These are phyloP conservation scores for Erethizon dorsatum DNA, from an alignment of 2,797 vertebrate species.

Conservation along the genomic window DNA sequence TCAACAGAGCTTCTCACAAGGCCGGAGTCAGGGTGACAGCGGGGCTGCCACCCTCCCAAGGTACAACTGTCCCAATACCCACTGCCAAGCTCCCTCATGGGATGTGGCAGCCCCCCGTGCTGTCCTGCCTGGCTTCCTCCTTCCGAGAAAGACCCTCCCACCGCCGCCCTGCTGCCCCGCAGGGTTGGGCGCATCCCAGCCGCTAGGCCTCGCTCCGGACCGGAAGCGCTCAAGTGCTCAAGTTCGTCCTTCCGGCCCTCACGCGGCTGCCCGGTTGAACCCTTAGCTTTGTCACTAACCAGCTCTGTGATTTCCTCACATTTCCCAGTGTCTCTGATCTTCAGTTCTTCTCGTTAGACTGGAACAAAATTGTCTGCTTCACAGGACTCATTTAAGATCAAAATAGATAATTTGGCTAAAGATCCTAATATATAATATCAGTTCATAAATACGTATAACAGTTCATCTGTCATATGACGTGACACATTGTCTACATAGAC, in stretches of 20 bases:
- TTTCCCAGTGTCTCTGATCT: background rate
- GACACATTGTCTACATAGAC: no score
- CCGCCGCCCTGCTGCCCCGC: background rate
- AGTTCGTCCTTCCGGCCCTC: background rate
- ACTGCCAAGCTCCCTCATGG: background rate
- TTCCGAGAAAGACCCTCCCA: background rate
- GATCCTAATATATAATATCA: background rate
- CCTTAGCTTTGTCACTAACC: background rate
- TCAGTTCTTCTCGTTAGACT: background rate
- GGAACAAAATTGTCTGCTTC: background rate
- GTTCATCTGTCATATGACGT: background rate
- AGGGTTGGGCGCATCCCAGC: background rate
- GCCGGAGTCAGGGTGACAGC: background rate
- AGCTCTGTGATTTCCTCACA: slow-evolving; percentile 19
- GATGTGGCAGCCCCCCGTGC: background rate
- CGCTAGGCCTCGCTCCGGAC: background rate
- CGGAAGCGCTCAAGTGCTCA: background rate
- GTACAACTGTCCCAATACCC: background rate
- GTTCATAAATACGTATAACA: background rate
- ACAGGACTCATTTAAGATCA: background rate
- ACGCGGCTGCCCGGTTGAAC: background rate
- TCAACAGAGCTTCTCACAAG: background rate
- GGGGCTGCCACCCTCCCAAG: background rate
- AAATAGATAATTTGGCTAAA: background rate
- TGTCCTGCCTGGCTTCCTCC: background rate